Conservation (phyloP, 2,888 invertebrate species). For the Watsonalla cultraria region DNA sequence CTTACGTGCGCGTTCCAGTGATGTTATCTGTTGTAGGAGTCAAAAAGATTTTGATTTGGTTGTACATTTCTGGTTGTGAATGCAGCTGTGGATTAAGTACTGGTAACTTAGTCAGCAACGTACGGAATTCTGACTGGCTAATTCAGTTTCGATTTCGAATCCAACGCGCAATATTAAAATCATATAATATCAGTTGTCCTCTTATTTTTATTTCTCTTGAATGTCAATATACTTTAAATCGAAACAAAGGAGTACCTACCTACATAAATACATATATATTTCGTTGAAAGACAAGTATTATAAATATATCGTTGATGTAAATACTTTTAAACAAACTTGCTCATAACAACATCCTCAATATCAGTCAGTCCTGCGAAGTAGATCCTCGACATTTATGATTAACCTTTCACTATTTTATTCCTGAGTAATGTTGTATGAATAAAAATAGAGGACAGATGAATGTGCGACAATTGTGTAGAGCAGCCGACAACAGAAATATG, state of each 20-base stretch:
- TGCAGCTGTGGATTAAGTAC: too few relatives aligned
- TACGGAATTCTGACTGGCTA: too few relatives aligned
- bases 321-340: neutral
- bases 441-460: conserved; percentile 29
- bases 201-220: too few relatives aligned
- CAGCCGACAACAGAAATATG: neutral
- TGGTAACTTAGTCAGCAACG: too few relatives aligned
- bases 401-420: conserved; percentile 1
- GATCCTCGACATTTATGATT: conserved; percentile 1
- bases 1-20: conserved; percentile 89
- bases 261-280: too few relatives aligned
- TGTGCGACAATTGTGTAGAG: neutral
- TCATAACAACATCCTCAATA: neutral
- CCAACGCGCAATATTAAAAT: too few relatives aligned
- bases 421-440: conserved; percentile 32
- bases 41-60: too few relatives aligned
- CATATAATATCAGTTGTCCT: too few relatives aligned
- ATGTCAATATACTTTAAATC: too few relatives aligned
- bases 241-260: too few relatives aligned
- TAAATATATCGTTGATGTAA: neutral
- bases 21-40: conserved; percentile 81
- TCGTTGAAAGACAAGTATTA: neutral
- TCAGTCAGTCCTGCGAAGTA: neutral
- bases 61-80: too few relatives aligned
- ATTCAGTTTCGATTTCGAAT: too few relatives aligned